Conservation (phyloP, 2,113 vertebrate genomes). For the Calypte anna region DNA sequence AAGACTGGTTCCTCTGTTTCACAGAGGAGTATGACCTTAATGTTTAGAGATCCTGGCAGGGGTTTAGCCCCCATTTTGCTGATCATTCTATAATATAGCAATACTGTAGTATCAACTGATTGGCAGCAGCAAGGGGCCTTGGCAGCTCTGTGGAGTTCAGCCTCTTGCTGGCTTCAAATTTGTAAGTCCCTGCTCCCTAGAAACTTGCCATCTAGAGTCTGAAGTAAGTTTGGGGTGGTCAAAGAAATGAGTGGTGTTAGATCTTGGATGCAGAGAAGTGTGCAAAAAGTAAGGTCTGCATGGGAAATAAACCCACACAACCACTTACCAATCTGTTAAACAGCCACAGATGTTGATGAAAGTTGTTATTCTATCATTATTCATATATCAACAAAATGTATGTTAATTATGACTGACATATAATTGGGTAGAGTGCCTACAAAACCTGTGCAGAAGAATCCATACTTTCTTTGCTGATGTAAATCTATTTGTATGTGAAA, state of each 20-base stretch:
- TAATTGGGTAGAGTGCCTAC: neutral
- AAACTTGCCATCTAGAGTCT: neutral
- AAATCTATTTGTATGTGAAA: constrained; percentile 13
- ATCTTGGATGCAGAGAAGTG: neutral
- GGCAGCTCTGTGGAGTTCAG: neutral
- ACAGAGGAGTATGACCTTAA: too few species aligned
- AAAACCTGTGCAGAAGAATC: neutral
- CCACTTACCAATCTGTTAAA: neutral
- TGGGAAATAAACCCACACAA: neutral
- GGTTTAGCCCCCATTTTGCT: neutral
- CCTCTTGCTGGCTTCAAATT: neutral
- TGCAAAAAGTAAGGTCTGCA: neutral
- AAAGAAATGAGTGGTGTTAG: neutral
- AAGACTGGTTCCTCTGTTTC: neutral
- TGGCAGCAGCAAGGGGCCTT: neutral
- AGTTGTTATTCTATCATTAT: neutral
- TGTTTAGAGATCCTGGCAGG: neutral
- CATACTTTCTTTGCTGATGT: neutral
- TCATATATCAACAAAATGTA: neutral
- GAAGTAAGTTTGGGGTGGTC: neutral
- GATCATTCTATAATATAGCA: neutral
- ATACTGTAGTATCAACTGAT: neutral
- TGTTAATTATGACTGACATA: neutral
- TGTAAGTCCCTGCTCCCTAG: neutral
- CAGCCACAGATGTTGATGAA: neutral